Conservation (phyloP, 92 coral and sea anemone species). For the Palythoa heliodiscus region DNA sequence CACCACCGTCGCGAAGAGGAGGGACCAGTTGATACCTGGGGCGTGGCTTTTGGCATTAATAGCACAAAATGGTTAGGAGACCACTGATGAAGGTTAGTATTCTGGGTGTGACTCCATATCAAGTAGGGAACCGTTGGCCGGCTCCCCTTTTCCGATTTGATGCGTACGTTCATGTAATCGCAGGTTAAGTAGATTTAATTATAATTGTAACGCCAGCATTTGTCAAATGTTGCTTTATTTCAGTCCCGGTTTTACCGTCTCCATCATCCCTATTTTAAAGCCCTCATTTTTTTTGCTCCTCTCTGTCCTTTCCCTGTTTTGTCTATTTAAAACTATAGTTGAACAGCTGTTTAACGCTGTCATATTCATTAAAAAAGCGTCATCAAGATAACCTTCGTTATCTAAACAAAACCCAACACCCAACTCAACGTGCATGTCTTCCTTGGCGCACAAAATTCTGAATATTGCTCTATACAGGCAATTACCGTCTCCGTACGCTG, state of each 20-base stretch:
- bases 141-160: slow-evolving; percentile 21
- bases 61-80: slow-evolving; percentile 11
- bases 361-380: slow-evolving; percentile 54
- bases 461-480: too few species aligned
- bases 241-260: slow-evolving; percentile 58
- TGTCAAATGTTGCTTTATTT: slow-evolving; percentile 72
- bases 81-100: slow-evolving; percentile 7
- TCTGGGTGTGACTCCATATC: slow-evolving; percentile 10
- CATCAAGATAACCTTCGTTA: slow-evolving; percentile 53
- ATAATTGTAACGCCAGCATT: slow-evolving; percentile 54
- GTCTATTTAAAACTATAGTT: slow-evolving; percentile 67
- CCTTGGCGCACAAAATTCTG: too few species aligned
- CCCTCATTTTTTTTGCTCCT: slow-evolving; percentile 54
- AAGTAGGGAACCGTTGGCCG: background rate
- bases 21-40: slow-evolving; percentile 25
- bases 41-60: slow-evolving; percentile 12
- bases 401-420: slow-evolving; percentile 5
- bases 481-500: too few species aligned
- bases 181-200: slow-evolving; percentile 43
- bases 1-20: slow-evolving; percentile 7
- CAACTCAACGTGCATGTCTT: too few species aligned
- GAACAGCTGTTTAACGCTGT: slow-evolving; percentile 52
- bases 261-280: slow-evolving; percentile 57
- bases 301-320: slow-evolving; percentile 29
- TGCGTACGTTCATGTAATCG: slow-evolving; percentile 14